Base-by-base conservation (phyloP, 2,797 vertebrate genomes). In the Triplophysa yarkandensis region DNA sequence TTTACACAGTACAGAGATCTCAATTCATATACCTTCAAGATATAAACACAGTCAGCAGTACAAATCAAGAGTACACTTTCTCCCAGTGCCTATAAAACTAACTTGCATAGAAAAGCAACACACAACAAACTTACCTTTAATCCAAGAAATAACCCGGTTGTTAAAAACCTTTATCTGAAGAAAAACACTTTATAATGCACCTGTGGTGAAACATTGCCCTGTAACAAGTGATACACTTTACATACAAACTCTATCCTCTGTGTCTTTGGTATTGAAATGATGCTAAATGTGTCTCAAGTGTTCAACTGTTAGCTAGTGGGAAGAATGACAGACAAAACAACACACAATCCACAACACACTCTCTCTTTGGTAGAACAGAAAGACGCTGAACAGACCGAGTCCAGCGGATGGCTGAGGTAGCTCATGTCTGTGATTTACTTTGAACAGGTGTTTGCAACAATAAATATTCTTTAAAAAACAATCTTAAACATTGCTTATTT, bases 381-480 rank as follows among this genome's bases (percentile, higher is more conserved):
- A 52, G 25, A 77, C 11, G 23, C 65, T 36, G 39, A 71, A 58
- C 46, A 76, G 10, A 43, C n/a, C n/a, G 25, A 44, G 54, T 23
- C 48, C 28, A 54, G 17, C n/a, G 17, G 63, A 52, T 25, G 34
- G 44, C 28, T 63, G 81, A 80, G 78, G 73, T 76, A 80, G 76
- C 63, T 64, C 62, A 60, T 68, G 57, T 74, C 27, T 16, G 10
- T 25, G 0, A 54, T 21, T 66, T 50, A 68, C 62, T 71, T 50
- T 62, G 67, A 32, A 69, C 16, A 8, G 10, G 28, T 25, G 30
- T n/a, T n/a, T 32, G 21, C 44, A 27, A 62, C 16, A 74, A 60
- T 67, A 74, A 74, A 74, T 67, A 74, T 36, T 8, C 27, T 74
- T 4, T 57, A 16, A 55, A 55, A 28, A 55, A 54, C 23, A 2